Evolutionary conservation across 2,797 vertebrate species (phyloP).

Genomic region (Falco berigora): DNA sequence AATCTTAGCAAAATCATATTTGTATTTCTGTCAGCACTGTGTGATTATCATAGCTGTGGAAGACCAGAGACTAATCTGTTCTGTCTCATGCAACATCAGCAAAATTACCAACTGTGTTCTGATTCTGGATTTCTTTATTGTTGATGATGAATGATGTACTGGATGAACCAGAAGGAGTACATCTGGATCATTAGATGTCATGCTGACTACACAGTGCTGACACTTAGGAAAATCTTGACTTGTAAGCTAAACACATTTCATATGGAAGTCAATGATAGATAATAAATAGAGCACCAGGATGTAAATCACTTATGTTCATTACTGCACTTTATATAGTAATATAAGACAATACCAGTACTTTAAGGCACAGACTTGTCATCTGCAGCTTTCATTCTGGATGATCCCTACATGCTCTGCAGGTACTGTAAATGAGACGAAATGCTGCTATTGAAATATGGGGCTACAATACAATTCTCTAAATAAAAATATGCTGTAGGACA

Average conservation of each 20-base stretch:
- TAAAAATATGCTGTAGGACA: background rate
- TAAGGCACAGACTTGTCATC: background rate
- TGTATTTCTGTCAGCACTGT: constrained; percentile 6
- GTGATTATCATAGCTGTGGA: background rate
- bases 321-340: background rate
- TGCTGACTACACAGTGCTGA: constrained; percentile 31
- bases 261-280: background rate
- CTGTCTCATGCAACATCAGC: constrained; percentile 5
- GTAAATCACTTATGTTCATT: background rate
- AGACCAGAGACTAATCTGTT: background rate
- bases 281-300: background rate
- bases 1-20: background rate
- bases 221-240: background rate
- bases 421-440: background rate
- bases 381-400: background rate
- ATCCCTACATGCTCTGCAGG: background rate
- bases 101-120: background rate
- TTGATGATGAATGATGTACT: constrained; percentile 35
- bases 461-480: background rate
- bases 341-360: background rate
- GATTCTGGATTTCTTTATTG: background rate
- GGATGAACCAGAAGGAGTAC: constrained; percentile 21
- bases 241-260: background rate
- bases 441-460: background rate
- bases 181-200: constrained; percentile 24